Conservation (phyloP, 2,113 vertebrate genomes). For the Gila orcuttii region DNA sequence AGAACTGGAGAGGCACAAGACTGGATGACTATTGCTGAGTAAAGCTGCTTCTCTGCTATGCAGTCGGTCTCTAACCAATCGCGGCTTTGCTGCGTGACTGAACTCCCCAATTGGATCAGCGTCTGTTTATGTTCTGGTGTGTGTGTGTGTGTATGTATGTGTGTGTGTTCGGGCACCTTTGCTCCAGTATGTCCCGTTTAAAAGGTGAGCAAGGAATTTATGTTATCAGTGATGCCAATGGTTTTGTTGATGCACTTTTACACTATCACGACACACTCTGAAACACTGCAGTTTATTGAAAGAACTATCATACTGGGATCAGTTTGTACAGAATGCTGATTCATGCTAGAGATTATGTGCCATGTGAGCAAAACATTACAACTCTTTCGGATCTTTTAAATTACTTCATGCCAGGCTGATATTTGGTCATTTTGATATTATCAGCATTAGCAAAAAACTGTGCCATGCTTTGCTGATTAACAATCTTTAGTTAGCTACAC, state of each 20-base stretch:
- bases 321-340: background rate
- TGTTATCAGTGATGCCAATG: background rate
- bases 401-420: background rate
- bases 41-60: constrained; percentile 56
- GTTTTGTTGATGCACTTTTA: background rate
- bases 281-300: background rate
- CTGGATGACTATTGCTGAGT: constrained; percentile 54
- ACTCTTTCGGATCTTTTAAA: background rate
- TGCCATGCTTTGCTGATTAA: background rate
- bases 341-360: background rate
- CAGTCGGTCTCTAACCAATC: constrained; percentile 59
- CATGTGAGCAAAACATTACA: background rate
- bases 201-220: background rate
- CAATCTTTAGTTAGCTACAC: background rate
- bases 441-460: background rate
- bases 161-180: background rate
- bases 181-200: background rate
- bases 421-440: background rate
- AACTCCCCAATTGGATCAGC: constrained; percentile 50
- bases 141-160: background rate
- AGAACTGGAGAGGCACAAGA: background rate
- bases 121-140: constrained; percentile 37
- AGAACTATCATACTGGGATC: background rate
- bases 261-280: background rate
- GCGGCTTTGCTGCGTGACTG: constrained; percentile 43